A percentile compares a stretch with the other conserved stretches of the same genome.
Conservation (phyloP, 2,113 vertebrate genomes). For the Macheiramphus alcinus region DNA sequence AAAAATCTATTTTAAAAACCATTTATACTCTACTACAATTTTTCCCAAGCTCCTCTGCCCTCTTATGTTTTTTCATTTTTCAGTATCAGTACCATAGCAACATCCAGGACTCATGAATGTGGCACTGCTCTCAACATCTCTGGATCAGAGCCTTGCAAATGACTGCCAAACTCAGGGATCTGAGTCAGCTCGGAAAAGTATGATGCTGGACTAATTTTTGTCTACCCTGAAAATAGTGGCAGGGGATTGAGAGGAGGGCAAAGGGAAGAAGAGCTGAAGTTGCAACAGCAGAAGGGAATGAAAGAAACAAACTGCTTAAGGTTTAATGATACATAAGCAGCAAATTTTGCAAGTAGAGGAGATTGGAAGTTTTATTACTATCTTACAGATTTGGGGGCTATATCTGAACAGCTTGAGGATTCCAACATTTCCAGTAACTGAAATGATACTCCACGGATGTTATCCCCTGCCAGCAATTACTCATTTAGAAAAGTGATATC, state of each 20-base stretch:
- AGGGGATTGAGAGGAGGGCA: background rate
- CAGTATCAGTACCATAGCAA: slow-evolving; percentile 49
- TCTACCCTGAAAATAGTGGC: background rate
- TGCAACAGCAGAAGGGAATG: slow-evolving; percentile 9
- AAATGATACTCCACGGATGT: background rate
- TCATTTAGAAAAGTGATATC: background rate
- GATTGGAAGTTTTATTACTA: background rate
- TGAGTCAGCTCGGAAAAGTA: slow-evolving; percentile 1
- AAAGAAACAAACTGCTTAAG: background rate
- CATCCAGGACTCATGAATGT: slow-evolving; percentile 19
- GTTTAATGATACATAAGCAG: background rate
- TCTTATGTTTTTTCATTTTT: slow-evolving; percentile 44
- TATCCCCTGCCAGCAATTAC: slow-evolving; percentile 6
- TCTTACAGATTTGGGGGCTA: background rate
- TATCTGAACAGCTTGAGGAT: background rate
- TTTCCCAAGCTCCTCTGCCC: slow-evolving; percentile 64
- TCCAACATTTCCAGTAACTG: slow-evolving; percentile 26
- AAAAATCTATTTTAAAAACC: slow-evolving; percentile 49
- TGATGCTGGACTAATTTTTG: background rate
- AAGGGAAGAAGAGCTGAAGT: background rate
- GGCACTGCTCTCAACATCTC: background rate
- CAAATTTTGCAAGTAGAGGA: background rate
- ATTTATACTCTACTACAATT: background rate
- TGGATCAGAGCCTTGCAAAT: background rate
- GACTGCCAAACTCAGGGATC: background rate